Base-by-base conservation (phyloP, 2,888 invertebrate genomes). In the Asteroscopus sphinx region DNA sequence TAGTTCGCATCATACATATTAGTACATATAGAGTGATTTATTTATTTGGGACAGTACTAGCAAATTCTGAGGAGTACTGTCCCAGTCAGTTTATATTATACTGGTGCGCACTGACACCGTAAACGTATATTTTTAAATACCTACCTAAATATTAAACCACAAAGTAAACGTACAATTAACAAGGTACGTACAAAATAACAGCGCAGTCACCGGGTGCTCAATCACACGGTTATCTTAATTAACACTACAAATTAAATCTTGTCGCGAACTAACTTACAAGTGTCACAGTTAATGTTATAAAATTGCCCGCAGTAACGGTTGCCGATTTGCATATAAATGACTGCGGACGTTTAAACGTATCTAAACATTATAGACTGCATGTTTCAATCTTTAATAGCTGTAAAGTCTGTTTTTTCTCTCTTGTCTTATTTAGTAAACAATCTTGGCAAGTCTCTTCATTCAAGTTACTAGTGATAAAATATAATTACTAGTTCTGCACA, bases 251-350 rank as follows among this genome's bases (percentile, higher is more conserved):
- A 48, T 40, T 13, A 16, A 44, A 45, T 26, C 13, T 26, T n/a
- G 12, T 40, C 35, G 15, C 15, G 7, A 9, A 36, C 4, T 46
- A 17, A 49, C 12, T 37, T 33, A 30, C 40, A 16, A 42, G 21
- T 41, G 48, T 48, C 62, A 39, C 47, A 1, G 17, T 30, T 30
- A 41, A 36, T 54, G 47, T 56, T 36, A 44, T 32, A 49, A 47
- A 39, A 47, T 44, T 47, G 33, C 30, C 9, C 8, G 37, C 32
- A 32, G 11, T 25, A 32, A 62, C 35, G 35, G 25, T 13, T 11
- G 16, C 9, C 35, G 32, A 57, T 46, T 64, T 37, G 28, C 58
- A 51, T 63, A 12, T 42, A 30, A 51, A 58, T 42, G 13, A 36
- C 15, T 32, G 33, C n/a, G n/a, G 33, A 28, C 33, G 12, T 17